Evolutionary conservation across 2,797 vertebrate genomes (phyloP).

Genomic region (Hippocampus kuda): DNA sequence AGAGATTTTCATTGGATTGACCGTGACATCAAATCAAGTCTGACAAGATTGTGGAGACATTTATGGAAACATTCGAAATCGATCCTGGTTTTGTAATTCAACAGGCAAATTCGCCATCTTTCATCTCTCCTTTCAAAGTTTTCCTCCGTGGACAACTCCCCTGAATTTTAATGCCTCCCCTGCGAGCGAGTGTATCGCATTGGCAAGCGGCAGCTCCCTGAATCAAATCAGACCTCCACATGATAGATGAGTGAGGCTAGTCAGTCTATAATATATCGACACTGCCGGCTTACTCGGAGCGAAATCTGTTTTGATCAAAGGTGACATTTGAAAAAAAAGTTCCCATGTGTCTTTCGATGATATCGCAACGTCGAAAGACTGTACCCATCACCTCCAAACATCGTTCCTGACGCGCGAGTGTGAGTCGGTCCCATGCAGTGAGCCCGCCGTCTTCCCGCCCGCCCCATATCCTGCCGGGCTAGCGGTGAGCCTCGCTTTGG

Average conservation of each 20-base stretch:
- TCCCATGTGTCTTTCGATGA: not conserved
- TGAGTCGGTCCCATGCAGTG: not conserved
- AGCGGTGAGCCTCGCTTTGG: not conserved
- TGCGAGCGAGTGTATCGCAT: conserved; percentile 30
- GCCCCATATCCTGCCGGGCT: not conserved
- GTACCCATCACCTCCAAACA: too few relatives aligned
- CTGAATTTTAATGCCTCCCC: conserved; percentile 59
- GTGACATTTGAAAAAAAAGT: not conserved
- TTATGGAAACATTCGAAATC: conserved; percentile 63
- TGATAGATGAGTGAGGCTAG: conserved; percentile 59
- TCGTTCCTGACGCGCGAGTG: too few relatives aligned
- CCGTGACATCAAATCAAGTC: conserved; percentile 54
- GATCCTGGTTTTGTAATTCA: conserved; percentile 60
- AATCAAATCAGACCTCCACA: conserved; percentile 56
- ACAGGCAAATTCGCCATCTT: conserved; percentile 54
- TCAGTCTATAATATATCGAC: conserved; percentile 57
- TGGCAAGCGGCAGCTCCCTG: conserved; percentile 37
- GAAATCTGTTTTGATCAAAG: too few relatives aligned
- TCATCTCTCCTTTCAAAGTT: conserved; percentile 61
- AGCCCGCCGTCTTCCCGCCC: not conserved
- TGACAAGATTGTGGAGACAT: conserved; percentile 62
- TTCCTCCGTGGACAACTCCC: conserved; percentile 37
- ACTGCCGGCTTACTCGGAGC: conserved; percentile 34
- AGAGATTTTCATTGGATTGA: conserved; percentile 57
- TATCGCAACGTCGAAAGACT: not conserved